phyloP scores from a whole-genome alignment of 1,140 invertebrate genomes.

The Palaemon carinicauda region DNA sequence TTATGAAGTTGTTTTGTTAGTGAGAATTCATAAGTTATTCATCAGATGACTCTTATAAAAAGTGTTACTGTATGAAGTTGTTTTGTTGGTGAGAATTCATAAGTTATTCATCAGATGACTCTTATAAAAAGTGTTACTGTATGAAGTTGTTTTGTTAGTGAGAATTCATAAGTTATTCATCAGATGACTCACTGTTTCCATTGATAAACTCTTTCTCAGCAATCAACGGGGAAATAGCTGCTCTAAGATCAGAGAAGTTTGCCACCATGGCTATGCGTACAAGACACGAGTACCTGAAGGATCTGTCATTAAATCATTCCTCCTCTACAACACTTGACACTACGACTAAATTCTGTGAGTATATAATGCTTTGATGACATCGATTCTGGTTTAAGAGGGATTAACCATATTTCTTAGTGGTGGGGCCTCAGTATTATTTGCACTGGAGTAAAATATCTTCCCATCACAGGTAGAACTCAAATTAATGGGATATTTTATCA shows the following conservation, averaged over 20 bases:
- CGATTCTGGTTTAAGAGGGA: background rate
- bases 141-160: background rate
- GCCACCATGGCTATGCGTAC: slow-evolving; percentile 96
- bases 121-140: too few species aligned
- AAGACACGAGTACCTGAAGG: slow-evolving; percentile 92
- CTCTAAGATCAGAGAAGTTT: slow-evolving; percentile 95
- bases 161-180: background rate
- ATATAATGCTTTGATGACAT: background rate
- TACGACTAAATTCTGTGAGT: slow-evolving; percentile 89
- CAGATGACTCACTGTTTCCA: background rate
- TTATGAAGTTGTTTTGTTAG: too few species aligned
- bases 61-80: too few species aligned
- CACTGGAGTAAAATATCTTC: too few species aligned
- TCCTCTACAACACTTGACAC: slow-evolving; percentile 83
- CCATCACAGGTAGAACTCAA: too few species aligned
- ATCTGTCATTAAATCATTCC: slow-evolving; percentile 85
- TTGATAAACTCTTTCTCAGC: slow-evolving; percentile 66
- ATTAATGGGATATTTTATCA: too few species aligned
- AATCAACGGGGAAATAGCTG: slow-evolving; percentile 97
- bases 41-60: too few species aligned
- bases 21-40: background rate
- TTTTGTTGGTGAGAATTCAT: background rate
- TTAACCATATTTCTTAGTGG: background rate
- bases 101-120: too few species aligned
- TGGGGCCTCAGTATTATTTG: background rate